Evolutionary conservation across 2,113 vertebrate genomes (phyloP).

Genomic region (Syrrhaptes paradoxus): DNA sequence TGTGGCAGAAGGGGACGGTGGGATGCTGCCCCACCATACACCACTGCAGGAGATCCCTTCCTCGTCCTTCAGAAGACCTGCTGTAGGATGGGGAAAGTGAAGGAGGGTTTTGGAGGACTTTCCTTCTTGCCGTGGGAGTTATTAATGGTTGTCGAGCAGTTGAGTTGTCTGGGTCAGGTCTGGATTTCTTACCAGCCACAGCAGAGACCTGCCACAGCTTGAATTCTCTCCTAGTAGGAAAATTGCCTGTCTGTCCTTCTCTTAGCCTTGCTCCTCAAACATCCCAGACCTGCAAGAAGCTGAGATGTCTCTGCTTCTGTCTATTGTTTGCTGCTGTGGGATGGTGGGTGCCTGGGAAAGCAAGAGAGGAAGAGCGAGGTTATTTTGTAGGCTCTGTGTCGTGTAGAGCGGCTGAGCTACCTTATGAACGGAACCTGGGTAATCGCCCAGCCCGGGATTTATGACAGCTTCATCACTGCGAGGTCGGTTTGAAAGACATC

Average conservation of each 20-base stretch:
- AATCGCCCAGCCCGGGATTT: neutral
- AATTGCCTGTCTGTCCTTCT: neutral
- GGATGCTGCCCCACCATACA: neutral
- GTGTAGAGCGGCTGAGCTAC: neutral
- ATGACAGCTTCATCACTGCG: neutral
- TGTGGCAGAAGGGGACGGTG: neutral
- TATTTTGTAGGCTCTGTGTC: neutral
- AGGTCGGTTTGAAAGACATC: neutral
- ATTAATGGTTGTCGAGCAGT: neutral
- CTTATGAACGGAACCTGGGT: neutral
- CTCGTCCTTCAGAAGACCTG: neutral
- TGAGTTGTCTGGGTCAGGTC: neutral
- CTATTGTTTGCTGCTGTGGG: neutral
- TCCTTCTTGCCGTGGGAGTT: neutral
- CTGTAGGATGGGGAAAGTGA: too few relatives aligned
- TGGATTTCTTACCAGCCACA: neutral
- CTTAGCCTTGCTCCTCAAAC: neutral
- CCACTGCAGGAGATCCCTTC: neutral
- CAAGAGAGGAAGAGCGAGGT: neutral
- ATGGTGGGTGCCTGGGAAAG: neutral
- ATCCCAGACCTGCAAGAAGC: neutral
- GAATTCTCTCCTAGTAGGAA: neutral
- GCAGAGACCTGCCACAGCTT: neutral
- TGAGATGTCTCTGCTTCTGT: neutral
- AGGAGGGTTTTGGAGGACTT: neutral